Evolutionary conservation across 2,797 vertebrate genomes (phyloP), one percentile per base, ranked within the genome.

Genomic region (Rhadinocentrus ornatus): DNA sequence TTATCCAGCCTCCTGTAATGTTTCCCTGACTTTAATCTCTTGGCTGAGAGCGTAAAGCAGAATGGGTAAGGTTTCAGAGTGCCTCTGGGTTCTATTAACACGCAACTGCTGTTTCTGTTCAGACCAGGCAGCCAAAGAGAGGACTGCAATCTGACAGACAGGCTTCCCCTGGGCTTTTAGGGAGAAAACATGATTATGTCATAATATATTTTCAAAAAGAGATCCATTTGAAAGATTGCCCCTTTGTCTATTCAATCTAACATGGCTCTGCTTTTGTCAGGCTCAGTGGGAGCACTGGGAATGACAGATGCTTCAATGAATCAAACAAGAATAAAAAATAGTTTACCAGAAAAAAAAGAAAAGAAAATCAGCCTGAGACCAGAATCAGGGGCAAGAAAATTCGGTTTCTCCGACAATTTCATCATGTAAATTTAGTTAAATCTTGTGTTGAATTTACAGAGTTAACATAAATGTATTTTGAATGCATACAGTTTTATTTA

Each of bases 11-110:
- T 93, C 90, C 94, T 90, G 93, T 95, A 94, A 94, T 93, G 92
- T 94, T 94, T 93, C 92, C 93, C 91, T 78, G 81, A 90, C 93
- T 94, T 95, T 94, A 94, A 95, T 95, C 94, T 94, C 92, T 91
- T 81, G 91, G 88, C 92, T 92, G 91, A 86, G 91, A 92, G 93
- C 85, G 86, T 92, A 93, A 93, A 93, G 91, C 92, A 92, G 89
- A 92, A 90, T 90, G 89, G 91, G 85, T 93, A 88, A 93, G 92
- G 92, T 94, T 93, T 93, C 93, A 93, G 86, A 93, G 91, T 84
- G 92, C 93, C 93, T 93, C 92, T 93, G 92, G 93, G 92, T 94
- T 94, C 92, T 93, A 94, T 94, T 93, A 94, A 93, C 91, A 92
- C 92, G 92, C 89, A 91, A 93, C 90, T 88, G 90, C 88, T 88